Percentiles rank a stretch among this genome's conserved stretches.
Conservation (phyloP, 2,113 vertebrate genomes). For the human region DNA sequence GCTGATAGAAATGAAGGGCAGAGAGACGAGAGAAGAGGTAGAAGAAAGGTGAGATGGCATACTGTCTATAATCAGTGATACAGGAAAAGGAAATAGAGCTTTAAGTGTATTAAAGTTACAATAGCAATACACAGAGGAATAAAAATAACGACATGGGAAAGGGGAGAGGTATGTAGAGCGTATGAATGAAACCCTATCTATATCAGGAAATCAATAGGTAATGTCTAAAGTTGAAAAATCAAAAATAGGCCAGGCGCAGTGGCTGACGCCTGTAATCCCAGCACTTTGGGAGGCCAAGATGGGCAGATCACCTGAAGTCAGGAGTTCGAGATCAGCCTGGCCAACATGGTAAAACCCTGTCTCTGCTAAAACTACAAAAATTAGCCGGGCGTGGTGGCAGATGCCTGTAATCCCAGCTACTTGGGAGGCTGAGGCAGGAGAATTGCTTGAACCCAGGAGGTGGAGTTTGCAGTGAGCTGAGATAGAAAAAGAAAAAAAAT, state of each 20-base stretch:
- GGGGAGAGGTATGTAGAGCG: neutral
- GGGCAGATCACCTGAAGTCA: neutral
- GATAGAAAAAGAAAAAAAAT: neutral
- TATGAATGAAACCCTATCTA: neutral
- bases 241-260: neutral
- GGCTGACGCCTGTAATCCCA: neutral
- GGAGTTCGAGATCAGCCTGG: neutral
- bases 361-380: neutral
- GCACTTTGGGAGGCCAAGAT: neutral
- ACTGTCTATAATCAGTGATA: neutral
- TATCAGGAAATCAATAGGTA: neutral
- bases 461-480: neutral
- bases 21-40: neutral
- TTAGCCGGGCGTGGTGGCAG: neutral
- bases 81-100: neutral
- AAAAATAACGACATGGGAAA: neutral
- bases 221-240: neutral
- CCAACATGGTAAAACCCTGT: neutral
- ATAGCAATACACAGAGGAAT: neutral
- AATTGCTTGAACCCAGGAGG: neutral
- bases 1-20: neutral
- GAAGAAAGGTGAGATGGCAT: neutral
- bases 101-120: neutral
- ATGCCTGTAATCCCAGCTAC: neutral
- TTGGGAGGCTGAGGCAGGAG: neutral